phyloP scores from a whole-genome alignment of 2,113 vertebrate genomes.

The Antechinus stuartii region DNA sequence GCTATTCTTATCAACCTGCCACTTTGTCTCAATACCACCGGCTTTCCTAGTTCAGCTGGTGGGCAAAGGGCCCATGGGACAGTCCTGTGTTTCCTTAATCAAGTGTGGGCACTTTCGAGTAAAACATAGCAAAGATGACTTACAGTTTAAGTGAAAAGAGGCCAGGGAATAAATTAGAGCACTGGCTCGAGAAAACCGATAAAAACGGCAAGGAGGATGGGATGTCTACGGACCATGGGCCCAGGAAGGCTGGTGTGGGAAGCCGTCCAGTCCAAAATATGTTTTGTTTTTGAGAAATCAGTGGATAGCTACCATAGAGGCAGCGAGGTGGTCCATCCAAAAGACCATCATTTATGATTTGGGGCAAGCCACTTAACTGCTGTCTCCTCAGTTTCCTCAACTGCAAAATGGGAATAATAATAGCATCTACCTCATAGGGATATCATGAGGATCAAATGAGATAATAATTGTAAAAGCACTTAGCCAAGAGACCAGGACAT shows the following conservation, averaged over 20 bases:
- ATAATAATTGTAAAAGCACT: not conserved
- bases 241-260: not conserved
- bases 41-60: not conserved
- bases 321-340: not conserved
- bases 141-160: not conserved
- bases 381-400: not conserved
- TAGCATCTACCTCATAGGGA: not conserved
- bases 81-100: not conserved
- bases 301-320: not conserved
- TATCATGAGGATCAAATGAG: not conserved
- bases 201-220: not conserved
- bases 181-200: not conserved
- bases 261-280: not conserved
- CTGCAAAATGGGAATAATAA: not conserved
- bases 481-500: not conserved
- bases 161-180: not conserved
- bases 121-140: not conserved
- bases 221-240: not conserved
- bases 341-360: not conserved
- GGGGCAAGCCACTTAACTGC: not conserved
- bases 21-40: not conserved
- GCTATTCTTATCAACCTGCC: not conserved
- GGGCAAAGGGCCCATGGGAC: not conserved
- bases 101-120: not conserved
- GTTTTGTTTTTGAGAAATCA: not conserved